Conservation (phyloP, 2,888 invertebrate species). For the Cristatella mucedo region DNA sequence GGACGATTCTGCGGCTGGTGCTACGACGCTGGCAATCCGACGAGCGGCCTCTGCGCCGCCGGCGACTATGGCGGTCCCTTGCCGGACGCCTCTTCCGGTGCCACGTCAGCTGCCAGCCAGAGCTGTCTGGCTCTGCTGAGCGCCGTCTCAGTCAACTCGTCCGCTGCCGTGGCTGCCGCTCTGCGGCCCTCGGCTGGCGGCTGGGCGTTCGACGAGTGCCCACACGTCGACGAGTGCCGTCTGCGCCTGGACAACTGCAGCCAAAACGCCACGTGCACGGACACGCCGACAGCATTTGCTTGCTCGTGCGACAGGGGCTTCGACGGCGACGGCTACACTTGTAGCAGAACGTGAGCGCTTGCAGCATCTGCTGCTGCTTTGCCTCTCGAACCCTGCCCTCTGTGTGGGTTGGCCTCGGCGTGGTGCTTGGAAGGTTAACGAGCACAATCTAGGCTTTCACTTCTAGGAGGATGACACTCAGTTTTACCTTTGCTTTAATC, state of each 20-base stretch:
- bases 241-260: conserved; percentile 75
- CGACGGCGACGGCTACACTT: conserved; percentile 67
- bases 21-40: no score
- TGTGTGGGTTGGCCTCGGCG: no score
- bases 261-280: conserved; percentile 72
- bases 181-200: no score
- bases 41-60: conserved; percentile 2
- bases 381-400: no score
- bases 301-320: conserved; percentile 70
- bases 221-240: conserved; percentile 83
- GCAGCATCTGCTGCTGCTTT: background rate
- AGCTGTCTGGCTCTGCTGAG: conserved; percentile 19
- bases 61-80: conserved; percentile 2
- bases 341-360: conserved; percentile 53
- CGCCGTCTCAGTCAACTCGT: conserved; percentile 8
- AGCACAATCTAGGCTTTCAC: no score
- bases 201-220: conserved; percentile 76
- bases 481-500: no score
- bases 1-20: no score
- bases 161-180: conserved; percentile 13
- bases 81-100: conserved; percentile 41
- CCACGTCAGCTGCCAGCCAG: conserved; percentile 48
- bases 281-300: conserved; percentile 73
- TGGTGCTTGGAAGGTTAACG: no score
- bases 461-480: no score